Conservation (phyloP, 1,140 invertebrate genomes). For the Camponotus vicinus region DNA sequence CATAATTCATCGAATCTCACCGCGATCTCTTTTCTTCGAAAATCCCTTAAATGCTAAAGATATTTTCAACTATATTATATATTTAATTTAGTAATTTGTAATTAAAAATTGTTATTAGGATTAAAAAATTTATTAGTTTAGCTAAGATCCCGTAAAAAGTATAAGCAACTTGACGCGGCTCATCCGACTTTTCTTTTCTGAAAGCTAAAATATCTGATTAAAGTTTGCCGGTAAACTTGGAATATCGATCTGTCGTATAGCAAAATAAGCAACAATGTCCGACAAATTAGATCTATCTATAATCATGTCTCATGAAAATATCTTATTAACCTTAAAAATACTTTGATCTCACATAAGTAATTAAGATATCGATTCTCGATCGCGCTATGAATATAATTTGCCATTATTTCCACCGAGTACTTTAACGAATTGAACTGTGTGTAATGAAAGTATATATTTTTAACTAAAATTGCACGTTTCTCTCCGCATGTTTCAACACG, state of each 20-base stretch:
- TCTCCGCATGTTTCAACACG: neutral
- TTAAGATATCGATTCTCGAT: neutral
- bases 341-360: neutral
- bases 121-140: neutral
- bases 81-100: neutral
- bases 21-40: neutral
- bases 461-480: neutral
- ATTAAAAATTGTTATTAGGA: constrained; percentile 11
- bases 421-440: neutral
- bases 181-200: constrained; percentile 3
- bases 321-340: neutral
- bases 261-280: neutral
- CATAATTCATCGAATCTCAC: neutral
- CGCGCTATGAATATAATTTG: neutral
- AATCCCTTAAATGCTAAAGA: neutral
- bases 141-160: neutral
- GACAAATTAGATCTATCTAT: neutral
- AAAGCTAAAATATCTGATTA: constrained; percentile 13
- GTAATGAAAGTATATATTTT: neutral
- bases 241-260: constrained; percentile 19
- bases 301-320: neutral
- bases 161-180: constrained; percentile 21
- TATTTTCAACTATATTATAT: neutral
- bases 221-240: constrained; percentile 21
- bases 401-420: neutral